A percentile compares a stretch with the other conserved stretches of the same genome.
Conservation (phyloP, 35 echinoderm and acorn worm species). For the Patiria miniata region DNA sequence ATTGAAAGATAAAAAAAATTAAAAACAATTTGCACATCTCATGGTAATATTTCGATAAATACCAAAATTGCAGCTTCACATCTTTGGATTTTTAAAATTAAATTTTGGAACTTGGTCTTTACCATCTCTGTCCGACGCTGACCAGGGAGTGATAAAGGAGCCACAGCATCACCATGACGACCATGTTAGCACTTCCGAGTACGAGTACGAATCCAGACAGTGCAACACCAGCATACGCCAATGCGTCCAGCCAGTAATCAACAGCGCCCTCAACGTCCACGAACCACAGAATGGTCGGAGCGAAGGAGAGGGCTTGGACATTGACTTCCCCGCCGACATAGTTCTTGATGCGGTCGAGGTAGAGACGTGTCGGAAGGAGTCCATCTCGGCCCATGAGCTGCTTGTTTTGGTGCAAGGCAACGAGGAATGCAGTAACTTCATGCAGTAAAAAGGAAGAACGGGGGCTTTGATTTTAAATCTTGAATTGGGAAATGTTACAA, state of each 20-base stretch:
- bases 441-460: background rate
- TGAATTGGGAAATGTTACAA: background rate
- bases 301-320: conserved; percentile 62
- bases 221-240: conserved; percentile 78
- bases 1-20: too few species aligned
- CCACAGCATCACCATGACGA: conserved; percentile 83
- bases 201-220: conserved; percentile 69
- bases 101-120: background rate
- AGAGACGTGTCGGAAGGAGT: conserved; percentile 69
- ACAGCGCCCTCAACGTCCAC: conserved; percentile 58
- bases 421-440: conserved; percentile 87
- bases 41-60: too few species aligned
- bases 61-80: too few species aligned
- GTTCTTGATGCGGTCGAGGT: conserved; percentile 80
- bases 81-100: too few species aligned
- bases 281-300: conserved; percentile 88
- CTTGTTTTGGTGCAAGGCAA: conserved; percentile 94
- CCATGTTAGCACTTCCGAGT: conserved; percentile 85
- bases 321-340: conserved; percentile 76
- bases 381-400: conserved; percentile 74
- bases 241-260: conserved; percentile 76
- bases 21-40: too few species aligned
- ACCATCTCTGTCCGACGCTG: conserved; percentile 97
- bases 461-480: background rate
- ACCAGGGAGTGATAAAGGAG: conserved; percentile 93